These are phyloP conservation scores for Telmatherina bonti DNA, from an alignment of 2,797 vertebrate species.

Conservation along the genomic window DNA sequence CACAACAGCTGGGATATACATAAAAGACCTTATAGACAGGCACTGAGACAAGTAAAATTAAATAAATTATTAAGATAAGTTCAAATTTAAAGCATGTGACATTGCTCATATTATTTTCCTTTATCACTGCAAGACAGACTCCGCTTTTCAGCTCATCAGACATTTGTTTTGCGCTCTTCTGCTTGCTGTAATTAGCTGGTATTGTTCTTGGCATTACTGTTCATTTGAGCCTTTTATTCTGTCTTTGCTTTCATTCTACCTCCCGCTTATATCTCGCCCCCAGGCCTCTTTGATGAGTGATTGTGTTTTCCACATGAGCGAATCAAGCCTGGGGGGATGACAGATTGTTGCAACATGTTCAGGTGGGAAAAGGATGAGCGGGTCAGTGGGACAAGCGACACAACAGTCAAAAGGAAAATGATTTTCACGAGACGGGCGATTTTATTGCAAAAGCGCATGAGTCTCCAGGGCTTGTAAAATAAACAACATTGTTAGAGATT, in stretches of 20 bases:
- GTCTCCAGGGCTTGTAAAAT: slow-evolving; percentile 32
- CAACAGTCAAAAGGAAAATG: slow-evolving; percentile 14
- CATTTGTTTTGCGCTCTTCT: slow-evolving; percentile 57
- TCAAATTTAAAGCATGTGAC: slow-evolving; percentile 25
- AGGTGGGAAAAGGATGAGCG: slow-evolving; percentile 52
- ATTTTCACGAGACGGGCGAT: slow-evolving; percentile 24
- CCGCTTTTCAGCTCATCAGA: slow-evolving; percentile 53
- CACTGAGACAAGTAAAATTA: slow-evolving; percentile 27
- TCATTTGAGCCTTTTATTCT: slow-evolving; percentile 64
- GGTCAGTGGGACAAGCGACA: slow-evolving; percentile 37
- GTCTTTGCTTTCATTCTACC: slow-evolving; percentile 69
- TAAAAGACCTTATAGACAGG: background rate
- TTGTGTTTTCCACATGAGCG: slow-evolving; percentile 66
- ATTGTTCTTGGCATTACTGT: slow-evolving; percentile 67
- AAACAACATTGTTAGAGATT: slow-evolving; percentile 39
- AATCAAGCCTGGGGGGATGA: slow-evolving; percentile 65
- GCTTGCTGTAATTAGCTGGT: slow-evolving; percentile 67
- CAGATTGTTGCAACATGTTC: slow-evolving; percentile 51
- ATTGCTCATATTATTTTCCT: slow-evolving; percentile 33
- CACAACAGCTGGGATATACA: background rate
- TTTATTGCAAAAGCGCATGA: slow-evolving; percentile 18
- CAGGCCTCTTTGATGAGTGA: slow-evolving; percentile 73
- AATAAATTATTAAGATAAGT: slow-evolving; percentile 36
- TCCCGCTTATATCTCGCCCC: slow-evolving; percentile 68
- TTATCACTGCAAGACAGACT: slow-evolving; percentile 58